phyloP scores from a whole-genome alignment of 2,113 vertebrate genomes.

The Xyrauchen texanus region DNA sequence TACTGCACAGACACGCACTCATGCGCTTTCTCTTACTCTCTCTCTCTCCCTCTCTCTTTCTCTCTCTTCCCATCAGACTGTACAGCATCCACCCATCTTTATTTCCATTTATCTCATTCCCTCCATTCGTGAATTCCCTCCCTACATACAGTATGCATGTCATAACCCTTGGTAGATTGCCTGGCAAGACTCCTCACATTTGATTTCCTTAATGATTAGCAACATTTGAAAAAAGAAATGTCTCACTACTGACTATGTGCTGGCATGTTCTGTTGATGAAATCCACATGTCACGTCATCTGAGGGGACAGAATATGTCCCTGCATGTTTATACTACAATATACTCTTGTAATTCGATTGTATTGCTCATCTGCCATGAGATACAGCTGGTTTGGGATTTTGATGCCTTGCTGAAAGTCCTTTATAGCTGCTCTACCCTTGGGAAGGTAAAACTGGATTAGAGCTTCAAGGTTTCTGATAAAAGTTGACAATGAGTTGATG shows the following conservation, averaged over 20 bases:
- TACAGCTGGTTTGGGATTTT: not conserved
- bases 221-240: too few species aligned
- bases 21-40: too few species aligned
- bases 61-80: too few species aligned
- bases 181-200: not conserved
- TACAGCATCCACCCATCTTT: too few species aligned
- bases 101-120: not conserved
- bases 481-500: not conserved
- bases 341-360: not conserved
- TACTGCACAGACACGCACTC: too few species aligned
- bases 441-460: not conserved
- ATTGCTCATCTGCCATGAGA: not conserved
- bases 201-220: slow-evolving; percentile 22
- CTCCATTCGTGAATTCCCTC: not conserved
- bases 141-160: not conserved
- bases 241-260: not conserved
- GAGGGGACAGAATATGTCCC: not conserved
- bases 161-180: not conserved
- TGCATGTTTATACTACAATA: not conserved
- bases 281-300: not conserved
- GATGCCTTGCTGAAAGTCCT: not conserved
- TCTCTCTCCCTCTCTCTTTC: too few species aligned
- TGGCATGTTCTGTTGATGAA: not conserved
- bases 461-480: not conserved
- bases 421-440: slow-evolving; percentile 16